Evolutionary conservation across 1,140 invertebrate species (phyloP).

Genomic region (Bombus picipes): DNA sequence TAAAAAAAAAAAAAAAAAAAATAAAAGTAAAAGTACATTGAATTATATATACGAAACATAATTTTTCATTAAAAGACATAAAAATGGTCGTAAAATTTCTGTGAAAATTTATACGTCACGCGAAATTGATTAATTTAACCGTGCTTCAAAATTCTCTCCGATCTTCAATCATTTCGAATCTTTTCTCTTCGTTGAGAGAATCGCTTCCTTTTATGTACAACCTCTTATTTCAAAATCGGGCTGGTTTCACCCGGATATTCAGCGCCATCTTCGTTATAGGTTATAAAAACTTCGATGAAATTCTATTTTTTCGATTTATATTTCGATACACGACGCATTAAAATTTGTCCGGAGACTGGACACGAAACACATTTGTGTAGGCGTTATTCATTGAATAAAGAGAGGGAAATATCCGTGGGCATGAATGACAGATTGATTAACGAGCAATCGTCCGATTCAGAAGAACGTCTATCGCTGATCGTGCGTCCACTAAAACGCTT

Average conservation of each 20-base stretch:
- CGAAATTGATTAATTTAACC: no score
- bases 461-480: slow-evolving; percentile 9
- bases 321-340: not conserved
- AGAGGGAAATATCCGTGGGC: not conserved
- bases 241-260: not conserved
- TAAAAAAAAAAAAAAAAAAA: not conserved
- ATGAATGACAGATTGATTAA: slow-evolving; percentile 38
- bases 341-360: not conserved
- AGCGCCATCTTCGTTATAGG: no score
- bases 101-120: not conserved
- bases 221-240: not conserved
- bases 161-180: no score
- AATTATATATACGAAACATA: no score
- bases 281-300: not conserved
- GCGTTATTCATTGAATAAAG: slow-evolving; percentile 6
- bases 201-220: not conserved
- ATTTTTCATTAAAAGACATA: no score
- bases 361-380: not conserved
- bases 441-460: slow-evolving; percentile 22
- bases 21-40: not conserved
- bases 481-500: slow-evolving; percentile 3
- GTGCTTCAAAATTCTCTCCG: no score
- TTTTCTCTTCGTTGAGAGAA: not conserved
- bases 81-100: not conserved
- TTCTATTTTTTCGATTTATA: no score